Base-by-base conservation (phyloP, 2,888 invertebrate species). In the Brachyopa scutellaris region DNA sequence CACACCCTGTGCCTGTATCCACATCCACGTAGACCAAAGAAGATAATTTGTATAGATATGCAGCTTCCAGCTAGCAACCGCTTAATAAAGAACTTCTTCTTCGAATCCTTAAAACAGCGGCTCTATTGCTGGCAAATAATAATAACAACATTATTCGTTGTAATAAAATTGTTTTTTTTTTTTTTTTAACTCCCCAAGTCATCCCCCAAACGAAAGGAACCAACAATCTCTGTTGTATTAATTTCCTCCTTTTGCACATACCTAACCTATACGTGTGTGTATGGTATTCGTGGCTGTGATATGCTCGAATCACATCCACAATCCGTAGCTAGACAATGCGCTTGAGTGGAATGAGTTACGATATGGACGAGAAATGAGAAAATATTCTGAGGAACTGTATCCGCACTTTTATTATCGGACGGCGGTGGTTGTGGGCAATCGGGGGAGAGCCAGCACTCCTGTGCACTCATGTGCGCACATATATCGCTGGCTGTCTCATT, bases 91-190 rank as follows among this genome's bases (percentile, higher is more conserved):
- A 64, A 70, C 70, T 40, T n/a, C n/a, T n/a, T 42, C 33, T 57
- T 57, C 66, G 33, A 72, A 61, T 66, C 38, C 53, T 53, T 21
- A 13, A 29, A 57, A 29, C 36, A 33, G 21, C 29, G 33, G 33
- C 67, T 67, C 45, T 49, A 69, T 64, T 76, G 69, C 69, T 70
- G 70, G 70, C 64, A 70, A 80, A 79, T 73, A 70, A 76, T 80
- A 80, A 76, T 82, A 77, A 76, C 64, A 76, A 82, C 76, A 82
- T 82, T 82, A 82, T 76, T 70, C 53, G 64, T 64, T n/a, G 64
- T 61, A 77, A 82, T 82, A 70, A 82, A 82, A 82, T 51, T 66
- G 55, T 74, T 69, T 51, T 45, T 62, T 38, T 11, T 64, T n/a
- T n/a, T n/a, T n/a, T 55, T 53, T 69, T 51, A 59, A 17, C 73